Conservation (phyloP, 1,140 invertebrate genomes). For the Acromyrmex heyeri region DNA sequence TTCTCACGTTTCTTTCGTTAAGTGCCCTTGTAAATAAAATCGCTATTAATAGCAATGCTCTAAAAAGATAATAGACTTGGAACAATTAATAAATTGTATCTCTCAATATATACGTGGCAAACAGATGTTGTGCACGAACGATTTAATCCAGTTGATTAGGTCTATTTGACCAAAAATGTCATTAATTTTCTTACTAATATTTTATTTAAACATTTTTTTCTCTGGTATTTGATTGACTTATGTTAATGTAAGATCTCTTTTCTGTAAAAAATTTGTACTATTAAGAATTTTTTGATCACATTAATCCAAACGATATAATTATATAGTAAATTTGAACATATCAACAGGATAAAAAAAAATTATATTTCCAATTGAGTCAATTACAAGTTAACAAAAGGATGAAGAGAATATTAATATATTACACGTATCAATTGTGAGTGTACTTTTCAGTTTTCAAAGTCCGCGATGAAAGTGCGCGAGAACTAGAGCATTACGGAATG, state of each 20-base stretch:
- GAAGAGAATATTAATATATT: not conserved
- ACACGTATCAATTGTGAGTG: not conserved
- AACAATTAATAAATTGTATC: conserved; percentile 43
- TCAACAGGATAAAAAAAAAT: not conserved
- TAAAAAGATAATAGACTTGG: not conserved
- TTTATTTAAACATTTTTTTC: too few species aligned
- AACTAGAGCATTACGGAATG: conserved; percentile 37
- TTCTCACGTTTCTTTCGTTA: conserved; percentile 51
- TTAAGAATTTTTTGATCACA: too few species aligned
- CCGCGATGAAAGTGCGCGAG: not conserved
- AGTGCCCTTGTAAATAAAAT: conserved; percentile 12
- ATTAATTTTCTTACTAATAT: too few species aligned
- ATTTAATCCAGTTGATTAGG: not conserved
- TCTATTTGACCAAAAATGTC: too few species aligned
- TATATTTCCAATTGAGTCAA: not conserved
- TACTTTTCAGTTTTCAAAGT: not conserved
- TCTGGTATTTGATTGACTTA: too few species aligned
- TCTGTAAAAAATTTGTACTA: too few species aligned
- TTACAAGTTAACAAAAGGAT: not conserved
- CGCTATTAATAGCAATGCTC: not conserved
- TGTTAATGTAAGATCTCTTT: too few species aligned
- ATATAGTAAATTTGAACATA: too few species aligned
- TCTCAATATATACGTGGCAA: not conserved
- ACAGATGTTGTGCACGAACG: not conserved
- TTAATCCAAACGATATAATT: too few species aligned